Evolutionary conservation across 2,797 vertebrate genomes (phyloP).

Genomic region (Coluber constrictor): DNA sequence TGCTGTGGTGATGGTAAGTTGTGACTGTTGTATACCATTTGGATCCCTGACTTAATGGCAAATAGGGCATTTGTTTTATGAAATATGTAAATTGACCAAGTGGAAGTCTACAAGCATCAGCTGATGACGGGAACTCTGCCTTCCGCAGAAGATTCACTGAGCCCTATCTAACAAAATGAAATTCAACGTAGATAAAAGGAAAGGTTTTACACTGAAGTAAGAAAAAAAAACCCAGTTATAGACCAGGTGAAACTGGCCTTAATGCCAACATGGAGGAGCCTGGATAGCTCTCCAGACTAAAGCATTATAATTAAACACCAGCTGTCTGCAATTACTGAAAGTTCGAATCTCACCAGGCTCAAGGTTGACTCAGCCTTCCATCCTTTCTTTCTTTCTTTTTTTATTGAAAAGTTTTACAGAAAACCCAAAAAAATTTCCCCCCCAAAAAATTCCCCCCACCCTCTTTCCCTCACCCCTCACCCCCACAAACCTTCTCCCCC

Average conservation of each 20-base stretch:
- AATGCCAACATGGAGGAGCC: not conserved
- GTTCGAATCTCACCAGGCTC: too few relatives aligned
- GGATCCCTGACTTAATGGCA: not conserved
- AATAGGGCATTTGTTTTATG: not conserved
- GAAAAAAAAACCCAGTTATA: not conserved
- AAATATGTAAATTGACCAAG: not conserved
- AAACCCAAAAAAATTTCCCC: too few relatives aligned
- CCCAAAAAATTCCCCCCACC: too few relatives aligned
- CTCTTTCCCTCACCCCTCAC: too few relatives aligned
- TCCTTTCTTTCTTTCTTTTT: too few relatives aligned
- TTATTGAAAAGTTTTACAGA: too few relatives aligned
- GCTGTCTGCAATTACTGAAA: too few relatives aligned
- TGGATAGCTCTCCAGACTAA: too few relatives aligned
- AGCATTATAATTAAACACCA: too few relatives aligned
- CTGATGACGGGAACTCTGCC: not conserved
- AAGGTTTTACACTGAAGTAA: not conserved
- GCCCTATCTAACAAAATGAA: not conserved
- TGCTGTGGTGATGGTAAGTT: slow-evolving; percentile 89
- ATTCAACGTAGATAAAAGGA: not conserved
- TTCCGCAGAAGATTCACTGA: not conserved
- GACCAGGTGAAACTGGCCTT: not conserved
- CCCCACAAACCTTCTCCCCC: too few relatives aligned
- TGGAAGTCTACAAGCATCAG: not conserved
- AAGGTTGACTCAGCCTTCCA: too few relatives aligned
- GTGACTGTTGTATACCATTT: not conserved